Conservation (phyloP, 2,113 vertebrate species). For the Phrynocephalus versicolor region DNA sequence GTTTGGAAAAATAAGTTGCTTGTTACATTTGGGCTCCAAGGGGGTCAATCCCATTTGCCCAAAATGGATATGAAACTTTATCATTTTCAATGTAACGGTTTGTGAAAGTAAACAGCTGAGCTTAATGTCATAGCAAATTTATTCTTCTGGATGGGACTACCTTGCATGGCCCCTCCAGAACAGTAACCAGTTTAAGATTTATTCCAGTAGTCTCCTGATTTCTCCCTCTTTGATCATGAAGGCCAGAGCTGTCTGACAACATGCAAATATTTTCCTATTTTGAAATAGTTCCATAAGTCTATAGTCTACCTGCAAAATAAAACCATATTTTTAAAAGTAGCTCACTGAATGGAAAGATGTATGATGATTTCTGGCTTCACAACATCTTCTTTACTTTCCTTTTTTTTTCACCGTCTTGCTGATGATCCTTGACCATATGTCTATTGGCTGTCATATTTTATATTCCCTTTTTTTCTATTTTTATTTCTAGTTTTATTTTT, state of each 20-base stretch:
- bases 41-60: not conserved
- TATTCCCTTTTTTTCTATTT: too few species aligned
- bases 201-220: not conserved
- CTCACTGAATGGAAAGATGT: not conserved
- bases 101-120: slow-evolving; percentile 5
- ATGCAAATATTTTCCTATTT: not conserved
- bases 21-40: not conserved
- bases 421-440: too few species aligned
- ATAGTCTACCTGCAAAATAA: not conserved
- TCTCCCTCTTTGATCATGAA: not conserved
- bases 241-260: not conserved
- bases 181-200: not conserved
- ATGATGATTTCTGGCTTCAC: slow-evolving; percentile 4
- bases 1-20: not conserved
- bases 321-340: not conserved
- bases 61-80: not conserved
- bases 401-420: too few species aligned
- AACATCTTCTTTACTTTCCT: slow-evolving; percentile 16
- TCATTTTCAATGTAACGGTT: not conserved
- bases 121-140: slow-evolving; percentile 1
- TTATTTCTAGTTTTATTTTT: too few species aligned
- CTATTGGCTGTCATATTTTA: too few species aligned
- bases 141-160: slow-evolving; percentile 2
- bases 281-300: not conserved
- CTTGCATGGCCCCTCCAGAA: not conserved